Conservation (phyloP, 2,113 vertebrate genomes). For the Sinocyclocheilus maitianheensis region DNA sequence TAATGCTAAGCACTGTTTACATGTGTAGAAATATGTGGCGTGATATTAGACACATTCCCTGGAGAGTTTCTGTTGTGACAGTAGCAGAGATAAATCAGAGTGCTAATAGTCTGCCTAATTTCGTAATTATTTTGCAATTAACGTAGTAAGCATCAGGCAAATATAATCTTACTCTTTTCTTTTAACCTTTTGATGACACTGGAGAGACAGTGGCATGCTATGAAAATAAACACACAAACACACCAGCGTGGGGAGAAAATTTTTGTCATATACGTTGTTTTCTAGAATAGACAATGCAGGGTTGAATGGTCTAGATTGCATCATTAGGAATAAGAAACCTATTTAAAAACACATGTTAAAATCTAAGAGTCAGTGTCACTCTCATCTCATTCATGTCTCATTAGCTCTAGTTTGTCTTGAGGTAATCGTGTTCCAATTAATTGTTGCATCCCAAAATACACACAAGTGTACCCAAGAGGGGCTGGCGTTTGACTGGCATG, state of each 20-base stretch:
- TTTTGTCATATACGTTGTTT: background rate
- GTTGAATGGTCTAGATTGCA: background rate
- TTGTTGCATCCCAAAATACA: slow-evolving; percentile 52
- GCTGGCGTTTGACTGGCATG: slow-evolving; percentile 41
- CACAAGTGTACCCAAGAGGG: slow-evolving; percentile 34
- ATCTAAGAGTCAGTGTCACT: slow-evolving; percentile 16
- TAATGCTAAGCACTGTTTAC: background rate
- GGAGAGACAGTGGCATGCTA: background rate
- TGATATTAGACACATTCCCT: slow-evolving; percentile 6
- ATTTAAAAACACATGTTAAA: background rate
- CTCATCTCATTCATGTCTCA: slow-evolving; percentile 52
- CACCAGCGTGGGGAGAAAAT: background rate
- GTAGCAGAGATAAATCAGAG: slow-evolving; percentile 29
- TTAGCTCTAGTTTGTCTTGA: slow-evolving; percentile 44
- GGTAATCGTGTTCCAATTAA: slow-evolving; percentile 45
- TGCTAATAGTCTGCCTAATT: slow-evolving; percentile 32
- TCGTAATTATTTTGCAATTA: slow-evolving; percentile 20
- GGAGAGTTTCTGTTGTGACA: slow-evolving; percentile 18
- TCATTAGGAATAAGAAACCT: background rate
- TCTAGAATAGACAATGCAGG: background rate
- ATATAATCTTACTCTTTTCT: background rate
- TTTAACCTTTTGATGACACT: slow-evolving; percentile 25
- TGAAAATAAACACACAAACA: slow-evolving; percentile 21
- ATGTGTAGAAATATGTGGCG: slow-evolving; percentile 5
- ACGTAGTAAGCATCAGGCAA: slow-evolving; percentile 5